phyloP scores from a whole-genome alignment of 1,140 invertebrate genomes.

The Vanessa tameamea region DNA sequence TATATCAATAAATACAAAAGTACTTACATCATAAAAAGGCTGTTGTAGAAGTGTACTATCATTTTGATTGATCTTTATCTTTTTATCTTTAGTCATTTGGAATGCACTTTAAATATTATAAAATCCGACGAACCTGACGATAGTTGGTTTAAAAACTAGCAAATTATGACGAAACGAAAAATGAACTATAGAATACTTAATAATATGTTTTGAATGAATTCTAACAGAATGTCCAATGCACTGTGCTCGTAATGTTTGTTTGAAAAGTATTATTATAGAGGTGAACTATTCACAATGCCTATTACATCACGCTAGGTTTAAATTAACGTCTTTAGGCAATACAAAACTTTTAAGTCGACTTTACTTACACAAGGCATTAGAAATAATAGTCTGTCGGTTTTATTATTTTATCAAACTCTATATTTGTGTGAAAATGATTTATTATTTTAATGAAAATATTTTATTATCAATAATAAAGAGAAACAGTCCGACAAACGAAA shows the following conservation, averaged over 20 bases:
- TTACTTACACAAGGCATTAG: neutral
- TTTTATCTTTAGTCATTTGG: conserved; percentile 11
- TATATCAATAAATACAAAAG: neutral
- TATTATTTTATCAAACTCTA: too few relatives aligned
- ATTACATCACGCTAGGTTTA: conserved; percentile 14
- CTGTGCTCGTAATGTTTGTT: neutral
- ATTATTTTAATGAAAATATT: too few relatives aligned
- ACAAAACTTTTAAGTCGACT: neutral
- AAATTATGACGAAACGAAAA: too few relatives aligned
- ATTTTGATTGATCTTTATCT: conserved; percentile 9
- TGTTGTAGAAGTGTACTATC: conserved; percentile 21
- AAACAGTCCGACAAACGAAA: too few relatives aligned
- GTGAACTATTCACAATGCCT: neutral
- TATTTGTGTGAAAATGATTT: too few relatives aligned
- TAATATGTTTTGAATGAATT: neutral
- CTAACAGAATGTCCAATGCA: neutral
- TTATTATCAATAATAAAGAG: too few relatives aligned
- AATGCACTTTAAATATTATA: too few relatives aligned
- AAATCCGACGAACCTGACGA: too few relatives aligned
- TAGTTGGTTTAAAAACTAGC: too few relatives aligned
- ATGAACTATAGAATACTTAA: too few relatives aligned
- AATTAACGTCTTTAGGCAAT: conserved; percentile 1
- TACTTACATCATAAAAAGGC: conserved; percentile 37
- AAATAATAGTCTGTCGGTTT: too few relatives aligned
- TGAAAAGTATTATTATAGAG: conserved; percentile 1